phyloP scores from a whole-genome alignment of 1,140 invertebrate species.

The Heliconius himera region DNA sequence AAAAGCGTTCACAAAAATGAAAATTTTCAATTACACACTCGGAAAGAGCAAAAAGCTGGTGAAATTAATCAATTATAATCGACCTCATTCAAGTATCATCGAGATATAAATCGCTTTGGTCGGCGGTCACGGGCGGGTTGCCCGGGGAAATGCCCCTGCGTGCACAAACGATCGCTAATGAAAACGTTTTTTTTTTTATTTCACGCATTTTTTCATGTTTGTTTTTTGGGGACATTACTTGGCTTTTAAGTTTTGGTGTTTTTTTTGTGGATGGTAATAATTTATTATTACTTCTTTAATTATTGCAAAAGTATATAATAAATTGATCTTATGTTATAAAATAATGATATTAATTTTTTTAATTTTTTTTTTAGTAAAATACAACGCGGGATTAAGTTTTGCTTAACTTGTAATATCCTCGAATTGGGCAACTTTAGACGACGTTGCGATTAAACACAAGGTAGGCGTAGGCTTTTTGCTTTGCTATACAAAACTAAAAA shows the following conservation, averaged over 20 bases:
- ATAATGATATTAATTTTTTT: too few species aligned
- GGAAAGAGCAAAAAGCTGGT: conserved; percentile 22
- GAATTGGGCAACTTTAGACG: too few species aligned
- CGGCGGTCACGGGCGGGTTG: conserved; percentile 49
- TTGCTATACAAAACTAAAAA: too few species aligned
- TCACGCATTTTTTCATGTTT: conserved; percentile 20
- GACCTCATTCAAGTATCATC: conserved; percentile 34
- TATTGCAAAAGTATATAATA: too few species aligned
- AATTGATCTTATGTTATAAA: too few species aligned
- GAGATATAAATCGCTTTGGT: conserved; percentile 33
- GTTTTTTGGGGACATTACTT: background rate
- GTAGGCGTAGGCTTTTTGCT: too few species aligned
- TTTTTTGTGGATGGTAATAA: too few species aligned
- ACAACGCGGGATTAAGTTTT: too few species aligned
- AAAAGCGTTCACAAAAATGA: conserved; percentile 23
- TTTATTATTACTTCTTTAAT: too few species aligned
- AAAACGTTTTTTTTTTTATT: conserved; percentile 56
- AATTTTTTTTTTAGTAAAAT: too few species aligned
- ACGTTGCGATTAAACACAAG: too few species aligned
- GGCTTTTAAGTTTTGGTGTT: background rate
- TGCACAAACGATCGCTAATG: conserved; percentile 63
- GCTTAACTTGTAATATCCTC: too few species aligned
- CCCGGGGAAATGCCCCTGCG: conserved; percentile 55
- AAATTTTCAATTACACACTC: conserved; percentile 22
- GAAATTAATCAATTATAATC: conserved; percentile 36